Conservation (phyloP, 2,797 vertebrate species). For the Synaphobranchus kaupii region DNA sequence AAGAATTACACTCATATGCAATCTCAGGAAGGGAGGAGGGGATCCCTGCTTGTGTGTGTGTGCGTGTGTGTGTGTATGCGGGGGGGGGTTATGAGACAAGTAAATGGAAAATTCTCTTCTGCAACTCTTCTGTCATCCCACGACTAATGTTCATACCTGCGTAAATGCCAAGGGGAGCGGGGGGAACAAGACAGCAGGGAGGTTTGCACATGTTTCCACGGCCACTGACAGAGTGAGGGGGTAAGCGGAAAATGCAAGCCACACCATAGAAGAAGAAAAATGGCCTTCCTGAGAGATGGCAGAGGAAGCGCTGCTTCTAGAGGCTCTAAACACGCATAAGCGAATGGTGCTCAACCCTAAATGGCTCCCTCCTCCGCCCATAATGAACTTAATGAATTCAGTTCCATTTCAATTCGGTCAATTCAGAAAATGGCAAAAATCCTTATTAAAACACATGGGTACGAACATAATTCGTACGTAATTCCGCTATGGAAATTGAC, state of each 20-base stretch:
- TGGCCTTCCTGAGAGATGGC: slow-evolving; percentile 49
- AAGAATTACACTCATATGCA: slow-evolving; percentile 25
- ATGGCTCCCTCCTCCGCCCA: neutral
- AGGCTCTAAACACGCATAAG: neutral
- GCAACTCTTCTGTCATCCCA: slow-evolving; percentile 41
- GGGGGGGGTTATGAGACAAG: slow-evolving; percentile 6
- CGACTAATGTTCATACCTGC: slow-evolving; percentile 46
- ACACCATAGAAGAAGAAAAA: slow-evolving; percentile 52
- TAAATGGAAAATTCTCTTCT: slow-evolving; percentile 52
- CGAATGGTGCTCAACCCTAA: neutral
- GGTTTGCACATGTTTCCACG: slow-evolving; percentile 45
- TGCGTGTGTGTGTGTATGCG: no score
- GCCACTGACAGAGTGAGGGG: slow-evolving; percentile 55
- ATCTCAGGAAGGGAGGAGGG: neutral
- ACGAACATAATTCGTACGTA: no score
- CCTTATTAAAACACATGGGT: no score
- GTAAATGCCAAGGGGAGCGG: slow-evolving; percentile 54
- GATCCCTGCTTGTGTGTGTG: neutral
- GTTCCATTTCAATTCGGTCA: no score
- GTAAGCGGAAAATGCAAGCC: slow-evolving; percentile 36
- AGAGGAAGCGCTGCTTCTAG: neutral
- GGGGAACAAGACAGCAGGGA: slow-evolving; percentile 45
- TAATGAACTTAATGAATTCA: no score
- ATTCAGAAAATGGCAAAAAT: neutral
- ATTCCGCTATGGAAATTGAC: neutral